These are phyloP conservation scores for Ryuthela nishihirai DNA, from an alignment of 2,888 invertebrate species.

Conservation along the genomic window DNA sequence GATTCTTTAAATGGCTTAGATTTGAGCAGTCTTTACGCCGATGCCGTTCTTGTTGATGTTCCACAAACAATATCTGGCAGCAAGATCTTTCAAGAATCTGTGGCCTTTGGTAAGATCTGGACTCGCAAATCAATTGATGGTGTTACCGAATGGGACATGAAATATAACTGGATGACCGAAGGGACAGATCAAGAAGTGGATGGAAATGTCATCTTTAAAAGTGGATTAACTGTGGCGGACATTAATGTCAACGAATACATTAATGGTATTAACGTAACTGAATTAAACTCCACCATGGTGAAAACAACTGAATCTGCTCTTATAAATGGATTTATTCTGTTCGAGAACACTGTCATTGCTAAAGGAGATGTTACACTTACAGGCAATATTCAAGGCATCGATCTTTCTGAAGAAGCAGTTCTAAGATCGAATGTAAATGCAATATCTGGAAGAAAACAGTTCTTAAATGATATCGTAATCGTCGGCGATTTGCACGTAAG, in stretches of 20 bases:
- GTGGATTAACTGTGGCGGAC: conserved; percentile 9
- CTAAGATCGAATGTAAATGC: conserved; percentile 6
- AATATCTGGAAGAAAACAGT: conserved; percentile 24
- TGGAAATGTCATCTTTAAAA: conserved; percentile 13
- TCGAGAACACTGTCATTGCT: conserved; percentile 10
- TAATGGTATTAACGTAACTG: conserved; percentile 17
- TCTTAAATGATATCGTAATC: conserved; percentile 8
- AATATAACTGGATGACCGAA: conserved; percentile 33
- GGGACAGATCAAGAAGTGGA: conserved; percentile 17
- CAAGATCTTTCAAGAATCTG: conserved; percentile 13
- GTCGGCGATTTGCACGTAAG: conserved; percentile 12
- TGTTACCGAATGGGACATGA: conserved; percentile 25
- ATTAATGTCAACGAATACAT: conserved; percentile 13
- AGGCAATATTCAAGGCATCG: conserved; percentile 33
- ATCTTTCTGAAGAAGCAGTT: conserved; percentile 35
- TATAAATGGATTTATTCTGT: conserved; percentile 15
- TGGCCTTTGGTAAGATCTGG: conserved; percentile 11
- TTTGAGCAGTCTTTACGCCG: conserved; percentile 21
- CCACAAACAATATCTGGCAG: conserved; percentile 24
- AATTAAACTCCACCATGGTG: conserved; percentile 18
- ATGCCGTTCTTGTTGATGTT: conserved; percentile 27
- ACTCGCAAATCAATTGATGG: conserved; percentile 30
- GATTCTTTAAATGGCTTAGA: conserved; percentile 24
- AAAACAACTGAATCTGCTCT: conserved; percentile 18
- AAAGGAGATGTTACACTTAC: conserved; percentile 18